phyloP scores from a whole-genome alignment of 2,113 vertebrate species.

The Urocitellus parryii region DNA sequence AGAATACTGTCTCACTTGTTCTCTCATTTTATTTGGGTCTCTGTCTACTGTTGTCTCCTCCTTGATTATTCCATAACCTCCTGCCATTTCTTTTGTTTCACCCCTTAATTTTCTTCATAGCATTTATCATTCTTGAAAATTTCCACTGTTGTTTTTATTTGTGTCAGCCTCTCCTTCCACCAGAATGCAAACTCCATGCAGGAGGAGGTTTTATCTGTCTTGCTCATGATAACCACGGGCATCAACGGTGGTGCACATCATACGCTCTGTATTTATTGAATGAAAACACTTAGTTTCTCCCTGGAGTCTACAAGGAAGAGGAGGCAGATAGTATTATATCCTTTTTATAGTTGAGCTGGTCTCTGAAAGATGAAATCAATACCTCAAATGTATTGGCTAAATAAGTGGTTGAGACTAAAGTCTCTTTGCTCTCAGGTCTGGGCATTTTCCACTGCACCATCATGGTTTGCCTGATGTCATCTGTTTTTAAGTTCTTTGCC shows the following conservation, averaged over 20 bases:
- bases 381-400: neutral
- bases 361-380: constrained; percentile 40
- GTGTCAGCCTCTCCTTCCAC: neutral
- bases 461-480: constrained; percentile 32
- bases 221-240: neutral
- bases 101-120: neutral
- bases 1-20: neutral
- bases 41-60: neutral
- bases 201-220: neutral
- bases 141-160: neutral
- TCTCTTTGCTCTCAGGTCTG: neutral
- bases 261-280: neutral
- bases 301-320: neutral
- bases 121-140: neutral
- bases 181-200: neutral
- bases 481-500: constrained; percentile 60
- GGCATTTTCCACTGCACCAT: neutral
- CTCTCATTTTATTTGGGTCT: neutral
- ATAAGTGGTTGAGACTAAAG: neutral
- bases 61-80: neutral
- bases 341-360: neutral
- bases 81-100: neutral
- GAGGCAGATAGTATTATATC: neutral
- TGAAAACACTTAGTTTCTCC: neutral
- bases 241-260: neutral